These are phyloP conservation scores for Toxostoma redivivum DNA, from an alignment of 2,113 vertebrate genomes.

Conservation along the genomic window DNA sequence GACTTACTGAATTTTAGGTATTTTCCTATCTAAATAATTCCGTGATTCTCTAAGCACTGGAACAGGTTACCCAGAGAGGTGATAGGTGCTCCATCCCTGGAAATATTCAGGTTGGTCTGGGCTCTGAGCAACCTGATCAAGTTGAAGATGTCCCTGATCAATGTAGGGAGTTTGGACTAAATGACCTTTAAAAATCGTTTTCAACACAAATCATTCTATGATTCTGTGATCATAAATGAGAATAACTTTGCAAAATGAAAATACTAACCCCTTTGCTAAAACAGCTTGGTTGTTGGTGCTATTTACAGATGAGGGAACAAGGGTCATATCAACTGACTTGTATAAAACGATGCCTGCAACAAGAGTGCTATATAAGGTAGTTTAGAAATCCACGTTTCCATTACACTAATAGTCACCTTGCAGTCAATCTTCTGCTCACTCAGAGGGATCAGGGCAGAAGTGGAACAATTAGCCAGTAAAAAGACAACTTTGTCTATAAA, in stretches of 20 bases:
- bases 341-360: background rate
- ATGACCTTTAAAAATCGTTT: background rate
- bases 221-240: background rate
- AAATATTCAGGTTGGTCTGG: background rate
- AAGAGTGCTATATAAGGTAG: background rate
- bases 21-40: background rate
- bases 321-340: rapidly evolving
- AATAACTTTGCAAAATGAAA: background rate
- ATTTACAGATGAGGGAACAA: background rate
- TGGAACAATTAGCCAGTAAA: background rate
- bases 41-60: background rate
- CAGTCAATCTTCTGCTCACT: background rate
- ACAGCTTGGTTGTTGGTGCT: background rate
- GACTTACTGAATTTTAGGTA: background rate
- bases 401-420: background rate
- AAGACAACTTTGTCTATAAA: background rate
- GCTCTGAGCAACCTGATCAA: background rate
- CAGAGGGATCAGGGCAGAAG: background rate
- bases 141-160: background rate
- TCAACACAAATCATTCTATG: background rate
- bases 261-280: background rate
- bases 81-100: background rate
- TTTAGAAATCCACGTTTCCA: background rate
- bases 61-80: background rate
- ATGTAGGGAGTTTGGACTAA: background rate